Evolutionary conservation across 2,113 vertebrate genomes (phyloP), one percentile per base, ranked within the genome.

Genomic region (Lates calcarifer): DNA sequence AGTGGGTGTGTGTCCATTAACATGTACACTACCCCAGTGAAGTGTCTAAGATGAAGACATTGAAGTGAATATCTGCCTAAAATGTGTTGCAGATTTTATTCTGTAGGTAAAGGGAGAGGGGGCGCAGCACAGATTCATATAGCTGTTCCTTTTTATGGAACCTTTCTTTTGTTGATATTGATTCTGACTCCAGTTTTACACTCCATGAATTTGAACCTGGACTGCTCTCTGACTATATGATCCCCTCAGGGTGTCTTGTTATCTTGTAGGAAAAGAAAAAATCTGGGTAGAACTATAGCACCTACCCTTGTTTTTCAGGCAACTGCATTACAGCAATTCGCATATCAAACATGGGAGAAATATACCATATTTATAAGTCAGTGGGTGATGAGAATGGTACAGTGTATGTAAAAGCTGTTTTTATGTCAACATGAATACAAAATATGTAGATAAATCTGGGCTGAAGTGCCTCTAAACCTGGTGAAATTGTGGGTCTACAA

Each of bases 111-210:
- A 39, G 14, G 35, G 24, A 71, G 35, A 39, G 55, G 51, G 66
- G 51, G 66, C 0, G 35, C 56, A 24, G 58, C 47, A 17, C 7
- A 74, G 56, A 89, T 70, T 73, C 77, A 61, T 61, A 57, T 1
- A 45, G 53, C 55, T 47, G 22, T 79, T 70, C 20, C 53, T 31
- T 81, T 84, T 85, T 53, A 81, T 74, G 60, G 57, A 84, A 77
- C 62, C 55, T 51, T 62, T 18, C 57, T 79, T 85, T 62, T 84
- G 74, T 76, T 88, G 77, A 70, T 86, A 91, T 90, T 86, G 87
- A 93, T 90, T 84, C 55, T 39, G 62, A 73, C 82, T 88, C 53
- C 79, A 60, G 76, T 88, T 85, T 88, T 87, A 80, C 77, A 79
- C 51, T 29, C 63, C 74, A 24, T 74, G 85, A 88, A 77, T 84